phyloP scores from a whole-genome alignment of 2,113 vertebrate genomes.

The Diphyllodes magnificus region DNA sequence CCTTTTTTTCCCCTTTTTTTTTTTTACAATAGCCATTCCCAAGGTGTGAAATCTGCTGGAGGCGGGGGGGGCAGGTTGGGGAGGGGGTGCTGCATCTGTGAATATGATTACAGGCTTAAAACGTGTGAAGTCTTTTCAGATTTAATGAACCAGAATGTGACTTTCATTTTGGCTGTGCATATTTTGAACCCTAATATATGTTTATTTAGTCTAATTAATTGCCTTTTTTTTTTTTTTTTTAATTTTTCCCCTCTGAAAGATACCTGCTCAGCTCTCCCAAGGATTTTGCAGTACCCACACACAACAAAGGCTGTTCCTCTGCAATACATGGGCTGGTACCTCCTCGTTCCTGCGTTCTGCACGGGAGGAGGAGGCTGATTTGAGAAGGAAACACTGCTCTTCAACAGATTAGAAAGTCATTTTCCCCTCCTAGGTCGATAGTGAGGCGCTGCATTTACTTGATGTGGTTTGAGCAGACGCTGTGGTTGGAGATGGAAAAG shows the following conservation, averaged over 20 bases:
- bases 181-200: conserved; percentile 13
- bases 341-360: background rate
- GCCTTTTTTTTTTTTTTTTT: background rate
- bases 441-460: background rate
- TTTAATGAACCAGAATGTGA: conserved; percentile 29
- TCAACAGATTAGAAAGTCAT: background rate
- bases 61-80: background rate
- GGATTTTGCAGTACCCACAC: background rate
- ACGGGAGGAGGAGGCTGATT: background rate
- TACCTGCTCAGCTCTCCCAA: background rate
- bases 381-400: background rate
- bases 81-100: background rate
- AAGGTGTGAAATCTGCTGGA: conserved; percentile 3
- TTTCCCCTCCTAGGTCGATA: background rate
- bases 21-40: background rate
- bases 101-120: conserved; percentile 26
- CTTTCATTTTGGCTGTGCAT: conserved; percentile 24
- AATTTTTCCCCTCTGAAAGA: background rate
- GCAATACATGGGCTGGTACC: background rate
- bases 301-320: background rate
- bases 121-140: background rate
- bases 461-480: background rate
- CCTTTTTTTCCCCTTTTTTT: background rate
- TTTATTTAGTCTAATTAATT: conserved; percentile 40
- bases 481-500: background rate